Conservation (phyloP, 2,113 vertebrate genomes). For the Proterorhinus semilunaris region DNA sequence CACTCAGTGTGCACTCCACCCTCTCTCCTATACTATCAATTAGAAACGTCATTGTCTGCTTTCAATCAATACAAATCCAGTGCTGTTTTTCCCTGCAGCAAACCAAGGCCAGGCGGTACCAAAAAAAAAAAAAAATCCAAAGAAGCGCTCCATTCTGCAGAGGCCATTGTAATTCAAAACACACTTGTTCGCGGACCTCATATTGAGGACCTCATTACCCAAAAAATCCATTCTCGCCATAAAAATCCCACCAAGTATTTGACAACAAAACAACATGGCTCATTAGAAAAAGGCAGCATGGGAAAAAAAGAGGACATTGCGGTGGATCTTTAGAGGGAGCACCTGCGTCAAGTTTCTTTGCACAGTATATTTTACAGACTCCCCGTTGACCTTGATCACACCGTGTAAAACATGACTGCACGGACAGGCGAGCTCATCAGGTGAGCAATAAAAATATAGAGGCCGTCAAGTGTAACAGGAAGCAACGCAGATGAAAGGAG, state of each 20-base stretch:
- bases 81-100: slow-evolving; percentile 31
- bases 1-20: slow-evolving; percentile 4
- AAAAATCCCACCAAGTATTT: slow-evolving; percentile 14
- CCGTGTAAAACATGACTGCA: slow-evolving; percentile 29
- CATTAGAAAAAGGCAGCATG: slow-evolving; percentile 38
- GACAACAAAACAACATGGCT: slow-evolving; percentile 49
- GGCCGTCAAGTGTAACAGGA: background rate
- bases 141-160: slow-evolving; percentile 27
- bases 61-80: slow-evolving; percentile 32
- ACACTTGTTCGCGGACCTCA: slow-evolving; percentile 33
- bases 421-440: slow-evolving; percentile 35
- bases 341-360: slow-evolving; percentile 16
- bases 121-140: slow-evolving; percentile 7
- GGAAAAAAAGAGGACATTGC: slow-evolving; percentile 32
- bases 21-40: slow-evolving; percentile 1
- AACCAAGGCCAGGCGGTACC: slow-evolving; percentile 45
- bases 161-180: slow-evolving; percentile 45
- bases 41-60: slow-evolving; percentile 11
- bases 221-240: slow-evolving; percentile 15
- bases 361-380: slow-evolving; percentile 44
- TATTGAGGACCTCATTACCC: slow-evolving; percentile 31
- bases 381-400: slow-evolving; percentile 40
- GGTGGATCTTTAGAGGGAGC: slow-evolving; percentile 27
- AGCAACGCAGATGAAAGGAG: slow-evolving; percentile 1
- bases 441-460: background rate